Evolutionary conservation across 2,888 invertebrate species (phyloP).

Genomic region (Apodemia mormo): DNA sequence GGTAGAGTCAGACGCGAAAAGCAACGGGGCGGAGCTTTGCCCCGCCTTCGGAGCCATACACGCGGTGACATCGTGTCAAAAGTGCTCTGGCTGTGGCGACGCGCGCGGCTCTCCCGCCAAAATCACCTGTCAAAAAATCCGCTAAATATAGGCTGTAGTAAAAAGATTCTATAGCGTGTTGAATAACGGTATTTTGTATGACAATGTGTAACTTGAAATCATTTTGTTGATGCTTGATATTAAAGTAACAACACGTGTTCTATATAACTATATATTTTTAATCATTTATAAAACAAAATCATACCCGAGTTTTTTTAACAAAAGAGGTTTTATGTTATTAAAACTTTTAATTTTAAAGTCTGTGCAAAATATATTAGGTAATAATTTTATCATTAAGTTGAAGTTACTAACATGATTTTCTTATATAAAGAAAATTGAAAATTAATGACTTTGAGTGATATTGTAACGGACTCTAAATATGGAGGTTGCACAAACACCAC

Average conservation of each 20-base stretch:
- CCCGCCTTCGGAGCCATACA: conserved; percentile 61
- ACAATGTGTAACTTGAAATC: too few species aligned
- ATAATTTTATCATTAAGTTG: neutral
- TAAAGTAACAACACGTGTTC: too few species aligned
- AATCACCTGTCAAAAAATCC: conserved; percentile 47
- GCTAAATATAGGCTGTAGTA: conserved; percentile 33
- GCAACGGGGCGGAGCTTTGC: conserved; percentile 75
- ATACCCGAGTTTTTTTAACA: neutral
- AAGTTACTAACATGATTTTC: neutral
- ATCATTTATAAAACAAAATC: too few species aligned
- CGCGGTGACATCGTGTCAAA: conserved; percentile 67
- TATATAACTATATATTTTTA: too few species aligned
- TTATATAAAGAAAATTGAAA: neutral
- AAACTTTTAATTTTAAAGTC: neutral
- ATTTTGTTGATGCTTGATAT: too few species aligned
- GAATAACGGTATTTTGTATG: neutral
- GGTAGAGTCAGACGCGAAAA: conserved; percentile 65
- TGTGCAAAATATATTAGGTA: neutral
- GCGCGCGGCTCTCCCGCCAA: conserved; percentile 54
- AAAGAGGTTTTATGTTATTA: neutral
- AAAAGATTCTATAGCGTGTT: neutral
- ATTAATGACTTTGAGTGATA: conserved; percentile 19
- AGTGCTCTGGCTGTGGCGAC: conserved; percentile 65
- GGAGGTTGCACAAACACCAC: conserved; percentile 75
- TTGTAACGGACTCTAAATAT: conserved; percentile 45